phyloP scores from a whole-genome alignment of 1,140 invertebrate species.

The Tetramorium parvispinum region DNA sequence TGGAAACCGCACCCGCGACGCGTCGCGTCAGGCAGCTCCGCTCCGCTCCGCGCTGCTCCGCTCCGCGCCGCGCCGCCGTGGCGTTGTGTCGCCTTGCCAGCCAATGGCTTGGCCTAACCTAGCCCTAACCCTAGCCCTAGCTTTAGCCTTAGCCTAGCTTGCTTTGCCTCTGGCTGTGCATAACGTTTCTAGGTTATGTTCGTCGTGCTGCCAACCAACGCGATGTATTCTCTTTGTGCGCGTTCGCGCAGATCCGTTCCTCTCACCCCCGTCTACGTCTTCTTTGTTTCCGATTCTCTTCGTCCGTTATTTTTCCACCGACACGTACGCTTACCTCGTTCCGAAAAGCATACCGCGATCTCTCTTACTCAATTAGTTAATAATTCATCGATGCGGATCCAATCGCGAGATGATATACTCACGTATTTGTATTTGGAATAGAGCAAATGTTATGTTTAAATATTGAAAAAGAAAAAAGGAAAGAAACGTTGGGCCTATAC shows the following conservation, averaged over 20 bases:
- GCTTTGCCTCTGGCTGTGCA: too few relatives aligned
- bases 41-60: slow-evolving; percentile 2
- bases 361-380: not conserved
- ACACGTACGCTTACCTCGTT: not conserved
- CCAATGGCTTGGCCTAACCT: not conserved
- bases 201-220: not conserved
- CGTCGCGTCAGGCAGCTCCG: slow-evolving; percentile 1
- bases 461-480: not conserved
- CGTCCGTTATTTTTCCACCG: not conserved
- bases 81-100: slow-evolving; percentile 4
- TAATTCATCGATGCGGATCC: not conserved
- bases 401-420: not conserved
- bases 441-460: not conserved
- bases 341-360: not conserved
- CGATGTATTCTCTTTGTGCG: not conserved
- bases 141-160: too few relatives aligned
- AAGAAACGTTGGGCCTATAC: not conserved
- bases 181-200: slow-evolving; percentile 54
- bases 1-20: slow-evolving; percentile 47
- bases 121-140: too few relatives aligned
- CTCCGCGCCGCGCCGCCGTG: slow-evolving; percentile 38
- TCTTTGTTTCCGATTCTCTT: slow-evolving; percentile 3
- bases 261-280: not conserved
- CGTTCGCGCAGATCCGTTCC: not conserved
- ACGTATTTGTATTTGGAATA: not conserved